Evolutionary conservation across 2,797 vertebrate genomes (phyloP), one percentile per base, ranked within the genome.

Genomic region (Acrocephalus scirpaceus): DNA sequence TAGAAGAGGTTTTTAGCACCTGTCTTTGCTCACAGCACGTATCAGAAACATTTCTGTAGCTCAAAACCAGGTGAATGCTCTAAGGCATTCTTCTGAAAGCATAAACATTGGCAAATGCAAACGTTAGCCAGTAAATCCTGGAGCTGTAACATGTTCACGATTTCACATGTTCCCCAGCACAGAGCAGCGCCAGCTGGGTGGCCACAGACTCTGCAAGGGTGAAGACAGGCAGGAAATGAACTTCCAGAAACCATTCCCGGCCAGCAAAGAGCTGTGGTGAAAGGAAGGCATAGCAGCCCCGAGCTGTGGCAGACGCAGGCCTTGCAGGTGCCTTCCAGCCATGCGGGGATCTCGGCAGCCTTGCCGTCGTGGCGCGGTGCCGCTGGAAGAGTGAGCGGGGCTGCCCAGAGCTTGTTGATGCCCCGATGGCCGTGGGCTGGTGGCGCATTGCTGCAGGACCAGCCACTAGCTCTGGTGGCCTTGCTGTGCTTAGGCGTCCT

Each of bases 261-360:
- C 57, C 69, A 69, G 77, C 23, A 27, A 20, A 25, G 42, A 1
- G 23, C 48, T 34, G 45, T 57, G 34, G 48, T 18, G 53, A 57
- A 54, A 51, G 27, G 38, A 30, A 40, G 18, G 30, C 22, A 13
- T 5, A 30, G 51, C 57, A 47, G 72, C 40, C 16, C 15, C 1
- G 14, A 7, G 70, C 54, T 27, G 53, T 2, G 10, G 8, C 36
- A 45, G 53, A 53, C 44, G 9, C 18, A 34, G 36, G 13, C 7
- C 42, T 34, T 44, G 73, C 54, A 27, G 61, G 40, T 48, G 44
- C 70, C 42, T 56, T 3, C 22, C 5, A 44, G 44, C 54, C 11
- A 0, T 0, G 0, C 8, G 38, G 51, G 29, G 34, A 26, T 67
- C 29, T 16, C 0, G 0, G 57, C 9, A 11, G 23, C 45, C n/a